Conservation (phyloP, 92 coral and sea anemone species). For the Muricea muricata region DNA sequence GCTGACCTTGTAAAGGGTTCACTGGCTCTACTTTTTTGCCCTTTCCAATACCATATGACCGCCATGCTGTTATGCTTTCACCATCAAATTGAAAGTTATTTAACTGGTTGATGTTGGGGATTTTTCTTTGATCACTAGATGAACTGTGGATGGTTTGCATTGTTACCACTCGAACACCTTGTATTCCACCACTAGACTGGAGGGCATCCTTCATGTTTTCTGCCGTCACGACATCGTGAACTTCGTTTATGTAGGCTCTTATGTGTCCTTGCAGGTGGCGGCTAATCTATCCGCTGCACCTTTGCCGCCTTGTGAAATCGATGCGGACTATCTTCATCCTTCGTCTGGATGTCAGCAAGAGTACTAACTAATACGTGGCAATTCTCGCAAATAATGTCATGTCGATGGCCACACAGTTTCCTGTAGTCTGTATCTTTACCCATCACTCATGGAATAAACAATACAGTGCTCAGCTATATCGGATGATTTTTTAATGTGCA, state of each 20-base stretch:
- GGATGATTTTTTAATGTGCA: not conserved
- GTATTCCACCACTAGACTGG: slow-evolving; percentile 66
- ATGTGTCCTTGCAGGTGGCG: slow-evolving; percentile 68
- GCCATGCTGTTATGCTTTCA: slow-evolving; percentile 57
- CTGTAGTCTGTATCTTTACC: not conserved
- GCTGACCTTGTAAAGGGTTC: no score
- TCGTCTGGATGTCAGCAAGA: not conserved
- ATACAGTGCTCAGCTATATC: not conserved
- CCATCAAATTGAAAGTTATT: slow-evolving; percentile 49
- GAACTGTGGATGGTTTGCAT: slow-evolving; percentile 48
- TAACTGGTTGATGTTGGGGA: slow-evolving; percentile 41
- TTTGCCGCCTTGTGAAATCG: no score
- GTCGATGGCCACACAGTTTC: not conserved
- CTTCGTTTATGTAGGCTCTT: slow-evolving; percentile 63
- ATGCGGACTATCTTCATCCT: no score
- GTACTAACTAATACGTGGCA: not conserved
- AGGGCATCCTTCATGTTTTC: slow-evolving; percentile 62
- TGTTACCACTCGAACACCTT: slow-evolving; percentile 54
- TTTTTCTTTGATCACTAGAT: slow-evolving; percentile 36
- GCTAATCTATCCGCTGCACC: slow-evolving; percentile 71
- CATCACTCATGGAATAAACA: not conserved
- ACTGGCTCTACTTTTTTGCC: slow-evolving; percentile 50
- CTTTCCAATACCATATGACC: slow-evolving; percentile 62
- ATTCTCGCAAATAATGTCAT: not conserved
- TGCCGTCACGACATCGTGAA: slow-evolving; percentile 70